Conservation (phyloP, 2,113 vertebrate genomes). For the Hippocampus guttulatus region DNA sequence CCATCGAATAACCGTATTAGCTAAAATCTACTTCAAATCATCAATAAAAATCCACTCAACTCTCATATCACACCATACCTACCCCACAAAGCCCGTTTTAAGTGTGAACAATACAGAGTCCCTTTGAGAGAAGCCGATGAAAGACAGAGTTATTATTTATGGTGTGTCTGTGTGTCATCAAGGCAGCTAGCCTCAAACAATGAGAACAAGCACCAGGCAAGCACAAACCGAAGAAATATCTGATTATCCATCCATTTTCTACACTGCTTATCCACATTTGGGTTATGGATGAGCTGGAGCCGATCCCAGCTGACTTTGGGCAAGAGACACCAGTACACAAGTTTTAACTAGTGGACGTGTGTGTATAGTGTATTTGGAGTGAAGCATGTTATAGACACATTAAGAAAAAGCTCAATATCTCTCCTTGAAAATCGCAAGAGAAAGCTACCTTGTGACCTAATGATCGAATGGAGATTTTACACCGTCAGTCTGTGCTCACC, state of each 20-base stretch:
- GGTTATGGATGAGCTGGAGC: not conserved
- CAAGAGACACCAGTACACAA: too few relatives aligned
- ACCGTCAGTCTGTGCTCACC: not conserved
- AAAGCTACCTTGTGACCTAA: not conserved
- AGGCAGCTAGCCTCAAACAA: not conserved
- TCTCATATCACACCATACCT: not conserved
- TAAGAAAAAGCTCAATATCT: not conserved
- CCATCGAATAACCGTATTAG: not conserved
- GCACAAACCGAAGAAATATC: not conserved
- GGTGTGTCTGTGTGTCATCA: not conserved
- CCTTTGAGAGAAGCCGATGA: not conserved
- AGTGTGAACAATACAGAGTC: not conserved
- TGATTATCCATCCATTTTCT: not conserved
- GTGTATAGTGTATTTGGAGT: not conserved
- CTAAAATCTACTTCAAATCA: not conserved
- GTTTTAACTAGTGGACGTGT: not conserved
- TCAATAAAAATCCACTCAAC: not conserved
- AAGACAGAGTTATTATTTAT: constrained; percentile 3
- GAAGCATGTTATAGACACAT: not conserved
- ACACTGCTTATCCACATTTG: not conserved
- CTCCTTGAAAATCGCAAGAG: not conserved
- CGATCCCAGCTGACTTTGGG: not conserved
- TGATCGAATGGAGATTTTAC: not conserved
- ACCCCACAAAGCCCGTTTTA: not conserved
- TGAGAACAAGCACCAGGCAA: not conserved